Base-by-base conservation (phyloP, 2,797 vertebrate species). In the Hoplostethus atlanticus region DNA sequence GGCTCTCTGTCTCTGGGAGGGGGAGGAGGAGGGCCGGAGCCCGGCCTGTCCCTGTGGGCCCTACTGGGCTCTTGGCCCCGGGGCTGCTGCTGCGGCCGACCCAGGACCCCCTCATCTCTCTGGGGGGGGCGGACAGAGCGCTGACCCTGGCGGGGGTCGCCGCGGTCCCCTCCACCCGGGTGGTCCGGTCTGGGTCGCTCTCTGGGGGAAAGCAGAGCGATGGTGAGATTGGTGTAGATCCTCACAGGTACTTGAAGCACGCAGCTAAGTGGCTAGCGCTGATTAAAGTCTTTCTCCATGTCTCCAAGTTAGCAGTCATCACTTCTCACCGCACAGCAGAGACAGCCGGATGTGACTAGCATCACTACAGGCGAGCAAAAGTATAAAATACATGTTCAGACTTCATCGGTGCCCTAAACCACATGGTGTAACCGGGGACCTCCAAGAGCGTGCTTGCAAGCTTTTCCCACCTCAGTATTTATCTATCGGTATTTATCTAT, bases 1-100 rank as follows among this genome's bases (percentile, higher is more conserved):
- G 54, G 93, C 2, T 87, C 78, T 12, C 93, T 67, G 70, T 93
- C 86, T 81, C 90, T 92, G 76, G 91, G 81, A 2, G 89, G 91
- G 17, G 95, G 86, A 0, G 93, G 93, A 0, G 92, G 94, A 0
- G 87, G 95, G 0, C 87, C 95, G 0, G 91, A 81, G 13, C 74
- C 77, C 0, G 68, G 77, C 55, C 83, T 79, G 64, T 94, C 89
- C 10, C 88, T 80, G 66, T 81, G 64, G 11, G n/a, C 74, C 6
- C 93, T 82, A 76, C 87, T 81, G 7, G 96, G 94, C 71, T 96
- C 96, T 54, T 96, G 96, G 51, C 96, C 95, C 0, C 94, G 93
- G 10, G 95, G 95, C 78, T 96, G 96, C 79, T 95, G 95, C 54
- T 95, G 84, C 17, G 93, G 84, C 2, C 92, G 83, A 10, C 80